Base-by-base conservation (phyloP, 2,797 vertebrate species). In the Argyrosomus regius region DNA sequence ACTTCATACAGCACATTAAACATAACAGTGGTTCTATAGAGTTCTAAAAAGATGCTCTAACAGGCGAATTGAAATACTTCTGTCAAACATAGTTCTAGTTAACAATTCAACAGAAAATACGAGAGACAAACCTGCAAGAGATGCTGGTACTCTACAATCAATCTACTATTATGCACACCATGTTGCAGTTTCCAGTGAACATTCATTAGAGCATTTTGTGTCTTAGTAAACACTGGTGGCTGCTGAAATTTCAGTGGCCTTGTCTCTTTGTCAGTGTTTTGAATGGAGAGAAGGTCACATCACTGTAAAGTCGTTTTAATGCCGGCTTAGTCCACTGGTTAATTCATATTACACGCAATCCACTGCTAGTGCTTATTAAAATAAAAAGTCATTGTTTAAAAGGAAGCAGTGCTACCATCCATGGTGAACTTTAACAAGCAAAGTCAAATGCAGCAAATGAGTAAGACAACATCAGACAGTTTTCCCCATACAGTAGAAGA, bases 201-300 rank as follows among this genome's bases (percentile, higher is more conserved):
- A 17, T 53, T 76, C 74, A 84, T 60, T 79, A 35, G 35, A 68
- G 45, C 18, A 0, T 0, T 77, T 78, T 78, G 71, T 63, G 62
- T 60, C 56, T 31, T 41, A 16, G 74, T 81, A 76, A 80, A 81
- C 77, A 65, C 11, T 0, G 18, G 5, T 62, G n/a, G 50, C 71
- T 63, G 66, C 68, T 75, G 73, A 75, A 77, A 80, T 45, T 72
- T 74, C 62, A 20, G 24, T 3, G 52, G 24, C 78, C 70, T 53
- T 45, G 72, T 77, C 17, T 54, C 39, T 80, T 75, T 79, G 69
- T 78, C 17, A 4, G 31, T 22, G 13, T 81, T 22, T 22, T 77
- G 24, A 78, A 80, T 56, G 20, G 43, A 78, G 64, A 52, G 58
- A 76, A 86, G 52, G 31, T 59, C 64, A 59, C 50, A n/a, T 75